Conservation (phyloP, 1,140 invertebrate genomes). For the Megalonaias nervosa region DNA sequence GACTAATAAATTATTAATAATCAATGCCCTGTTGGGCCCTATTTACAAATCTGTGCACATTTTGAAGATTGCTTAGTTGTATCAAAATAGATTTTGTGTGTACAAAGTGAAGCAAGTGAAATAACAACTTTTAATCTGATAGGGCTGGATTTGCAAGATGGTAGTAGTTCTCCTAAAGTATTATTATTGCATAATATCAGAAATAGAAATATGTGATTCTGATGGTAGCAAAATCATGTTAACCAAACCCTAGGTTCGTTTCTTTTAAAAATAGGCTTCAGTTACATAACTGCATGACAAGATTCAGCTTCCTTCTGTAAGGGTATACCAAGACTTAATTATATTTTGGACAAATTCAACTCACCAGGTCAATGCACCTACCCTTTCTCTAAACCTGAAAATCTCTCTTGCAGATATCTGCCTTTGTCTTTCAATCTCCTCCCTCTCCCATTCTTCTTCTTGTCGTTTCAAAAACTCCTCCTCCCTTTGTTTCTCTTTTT, state of each 20-base stretch:
- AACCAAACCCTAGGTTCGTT: background rate
- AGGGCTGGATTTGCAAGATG: no score
- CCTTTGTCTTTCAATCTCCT: constrained; percentile 51
- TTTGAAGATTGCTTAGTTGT: no score
- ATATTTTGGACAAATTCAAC: background rate
- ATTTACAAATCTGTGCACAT: no score
- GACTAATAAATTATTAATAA: no score
- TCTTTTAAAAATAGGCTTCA: background rate
- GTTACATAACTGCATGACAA: background rate
- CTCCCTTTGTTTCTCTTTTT: constrained; percentile 54
- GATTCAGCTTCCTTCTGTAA: background rate
- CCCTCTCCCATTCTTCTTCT: constrained; percentile 42
- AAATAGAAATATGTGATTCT: background rate
- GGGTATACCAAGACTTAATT: background rate
- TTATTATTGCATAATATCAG: no score
- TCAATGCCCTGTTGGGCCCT: no score
- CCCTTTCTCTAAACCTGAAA: constrained; percentile 55
- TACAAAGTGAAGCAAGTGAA: no score
- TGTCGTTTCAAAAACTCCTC: constrained; percentile 54
- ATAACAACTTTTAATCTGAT: no score
- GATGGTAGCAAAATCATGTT: background rate
- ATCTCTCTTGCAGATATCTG: constrained; percentile 54
- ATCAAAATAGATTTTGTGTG: no score
- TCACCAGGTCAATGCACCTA: constrained; percentile 24
- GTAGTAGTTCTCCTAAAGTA: no score